These are phyloP conservation scores for Coenonympha glycerion DNA, from an alignment of 2,888 invertebrate genomes.

Conservation along the genomic window DNA sequence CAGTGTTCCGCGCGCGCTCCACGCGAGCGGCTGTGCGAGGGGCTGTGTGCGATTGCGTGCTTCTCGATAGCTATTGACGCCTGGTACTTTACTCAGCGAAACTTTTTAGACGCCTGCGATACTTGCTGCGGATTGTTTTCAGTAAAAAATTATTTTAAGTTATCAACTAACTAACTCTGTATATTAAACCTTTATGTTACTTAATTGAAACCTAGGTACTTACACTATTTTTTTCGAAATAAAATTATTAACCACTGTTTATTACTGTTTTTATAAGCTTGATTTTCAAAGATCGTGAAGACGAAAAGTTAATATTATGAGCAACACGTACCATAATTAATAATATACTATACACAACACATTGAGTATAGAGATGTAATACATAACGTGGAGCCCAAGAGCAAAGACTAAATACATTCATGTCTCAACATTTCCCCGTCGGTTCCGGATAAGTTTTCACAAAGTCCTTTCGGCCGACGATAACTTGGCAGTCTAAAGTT, in stretches of 20 bases:
- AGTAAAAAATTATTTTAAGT: neutral
- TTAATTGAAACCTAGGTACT: too few species aligned
- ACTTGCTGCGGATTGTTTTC: conserved; percentile 12
- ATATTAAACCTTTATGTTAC: too few species aligned
- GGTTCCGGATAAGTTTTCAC: conserved; percentile 52
- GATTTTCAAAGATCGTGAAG: too few species aligned
- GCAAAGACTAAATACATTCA: conserved; percentile 3
- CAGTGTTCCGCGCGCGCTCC: conserved; percentile 69
- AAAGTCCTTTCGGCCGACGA: conserved; percentile 53
- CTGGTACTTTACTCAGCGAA: conserved; percentile 37
- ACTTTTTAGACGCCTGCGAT: conserved; percentile 24
- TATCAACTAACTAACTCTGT: neutral
- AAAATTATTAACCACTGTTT: too few species aligned
- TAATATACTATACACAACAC: neutral
- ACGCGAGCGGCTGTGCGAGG: conserved; percentile 61
- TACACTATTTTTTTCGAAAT: too few species aligned
- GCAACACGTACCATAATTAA: neutral
- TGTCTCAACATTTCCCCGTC: conserved; percentile 16
- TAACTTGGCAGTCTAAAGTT: conserved; percentile 68
- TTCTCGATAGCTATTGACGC: conserved; percentile 23
- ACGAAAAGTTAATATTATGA: too few species aligned
- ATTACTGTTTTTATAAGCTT: too few species aligned
- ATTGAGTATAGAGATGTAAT: neutral
- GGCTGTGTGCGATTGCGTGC: conserved; percentile 22
- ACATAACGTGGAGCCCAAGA: neutral